Percentiles rank a stretch among this genome's conserved stretches.
These are phyloP conservation scores for Actinia equina DNA, from an alignment of 64 coral and sea anemone species.

Conservation along the genomic window DNA sequence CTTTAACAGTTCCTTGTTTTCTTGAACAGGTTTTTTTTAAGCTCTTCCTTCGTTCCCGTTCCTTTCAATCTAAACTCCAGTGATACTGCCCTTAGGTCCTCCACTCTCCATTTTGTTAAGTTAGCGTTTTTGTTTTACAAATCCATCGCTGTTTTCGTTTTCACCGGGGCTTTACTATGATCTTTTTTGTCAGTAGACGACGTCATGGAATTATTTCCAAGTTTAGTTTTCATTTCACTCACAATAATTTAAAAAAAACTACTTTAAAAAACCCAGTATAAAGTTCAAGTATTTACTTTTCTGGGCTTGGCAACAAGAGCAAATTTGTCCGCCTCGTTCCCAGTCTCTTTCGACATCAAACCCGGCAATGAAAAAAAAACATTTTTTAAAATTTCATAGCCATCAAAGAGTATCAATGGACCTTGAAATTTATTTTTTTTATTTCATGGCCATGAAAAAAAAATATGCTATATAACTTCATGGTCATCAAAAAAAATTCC, in stretches of 20 bases:
- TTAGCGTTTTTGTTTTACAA: slow-evolving; percentile 14
- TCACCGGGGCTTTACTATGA: not conserved
- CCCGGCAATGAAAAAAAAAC: slow-evolving; percentile 17
- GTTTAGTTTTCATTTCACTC: not conserved
- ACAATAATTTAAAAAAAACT: not conserved
- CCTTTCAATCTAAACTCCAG: slow-evolving; percentile 49
- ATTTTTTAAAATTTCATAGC: no score
- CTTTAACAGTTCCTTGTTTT: slow-evolving; percentile 22
- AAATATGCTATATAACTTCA: no score
- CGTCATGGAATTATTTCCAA: not conserved
- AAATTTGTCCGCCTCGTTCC: slow-evolving; percentile 6
- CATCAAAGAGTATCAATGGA: no score
- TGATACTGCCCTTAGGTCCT: slow-evolving; percentile 32
- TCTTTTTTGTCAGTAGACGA: not conserved
- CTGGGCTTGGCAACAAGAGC: not conserved
- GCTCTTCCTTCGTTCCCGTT: slow-evolving; percentile 43
- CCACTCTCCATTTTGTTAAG: slow-evolving; percentile 32
- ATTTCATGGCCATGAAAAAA: no score
- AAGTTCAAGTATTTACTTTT: not conserved
- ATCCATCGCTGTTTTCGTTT: not conserved
- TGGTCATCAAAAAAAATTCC: no score
- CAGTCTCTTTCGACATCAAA: slow-evolving; percentile 13
- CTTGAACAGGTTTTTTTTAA: slow-evolving; percentile 28
- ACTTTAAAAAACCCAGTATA: not conserved
- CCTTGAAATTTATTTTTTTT: no score